phyloP scores from a whole-genome alignment of 2,113 vertebrate species.

The Gila orcuttii region DNA sequence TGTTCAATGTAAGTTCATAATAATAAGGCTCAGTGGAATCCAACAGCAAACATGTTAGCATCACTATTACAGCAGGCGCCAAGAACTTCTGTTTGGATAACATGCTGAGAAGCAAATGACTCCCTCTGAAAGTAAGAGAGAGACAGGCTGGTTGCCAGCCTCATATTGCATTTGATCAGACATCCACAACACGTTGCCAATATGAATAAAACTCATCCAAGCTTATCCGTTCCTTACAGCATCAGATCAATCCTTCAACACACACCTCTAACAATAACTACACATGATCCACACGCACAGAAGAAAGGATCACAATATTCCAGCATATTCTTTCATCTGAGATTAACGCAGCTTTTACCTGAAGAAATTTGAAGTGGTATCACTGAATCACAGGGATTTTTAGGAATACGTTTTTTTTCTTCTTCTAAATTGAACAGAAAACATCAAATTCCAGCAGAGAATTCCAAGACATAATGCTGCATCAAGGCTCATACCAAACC shows the following conservation, averaged over 20 bases:
- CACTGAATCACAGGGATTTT: conserved; percentile 69
- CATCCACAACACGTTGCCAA: conserved; percentile 18
- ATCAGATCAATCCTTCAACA: conserved; percentile 12
- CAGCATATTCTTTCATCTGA: conserved; percentile 63
- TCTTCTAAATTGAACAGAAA: background rate
- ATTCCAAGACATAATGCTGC: conserved; percentile 35
- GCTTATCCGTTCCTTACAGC: conserved; percentile 55
- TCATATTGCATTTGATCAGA: conserved; percentile 26
- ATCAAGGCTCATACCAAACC: conserved; percentile 58
- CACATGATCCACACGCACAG: conserved; percentile 64
- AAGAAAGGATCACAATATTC: conserved; percentile 66
- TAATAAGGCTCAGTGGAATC: conserved; percentile 57
- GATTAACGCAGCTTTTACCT: conserved; percentile 72
- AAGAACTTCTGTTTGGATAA: conserved; percentile 45
- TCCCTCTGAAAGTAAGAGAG: conserved; percentile 20
- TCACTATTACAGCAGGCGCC: conserved; percentile 27
- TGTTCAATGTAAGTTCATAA: conserved; percentile 36
- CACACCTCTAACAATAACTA: conserved; percentile 53
- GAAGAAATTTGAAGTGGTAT: conserved; percentile 66
- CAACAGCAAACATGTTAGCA: conserved; percentile 57
- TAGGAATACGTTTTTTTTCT: background rate
- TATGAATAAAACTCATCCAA: conserved; percentile 39
- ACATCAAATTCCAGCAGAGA: conserved; percentile 28
- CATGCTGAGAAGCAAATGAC: conserved; percentile 35
- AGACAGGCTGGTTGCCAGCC: conserved; percentile 6